Base-by-base conservation (phyloP, 1,140 invertebrate genomes). In the Nymphalis io region DNA sequence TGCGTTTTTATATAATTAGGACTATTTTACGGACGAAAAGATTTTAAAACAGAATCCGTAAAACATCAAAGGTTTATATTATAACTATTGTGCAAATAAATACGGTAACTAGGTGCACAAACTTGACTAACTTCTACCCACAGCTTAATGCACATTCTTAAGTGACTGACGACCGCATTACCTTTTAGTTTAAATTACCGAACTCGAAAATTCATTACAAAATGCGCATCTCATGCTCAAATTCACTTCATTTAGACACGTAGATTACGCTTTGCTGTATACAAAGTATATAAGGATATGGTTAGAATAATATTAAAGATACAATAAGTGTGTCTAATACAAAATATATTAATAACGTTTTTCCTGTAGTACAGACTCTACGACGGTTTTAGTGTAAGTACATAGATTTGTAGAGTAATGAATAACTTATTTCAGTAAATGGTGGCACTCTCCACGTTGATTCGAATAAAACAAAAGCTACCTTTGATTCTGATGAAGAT, bases 401-500 rank as follows among this genome's bases (percentile, higher is more conserved):
- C 33, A 65, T 58, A 65, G 40, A 66, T 64, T 60, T 33, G 42
- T 72, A 72, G 70, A 67, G 64, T 72, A 72, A 72, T 60, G 4
- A 60, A 51, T 67, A 39, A 61, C 74, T 62, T 38, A 53, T 86
- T 86, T 62, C 80, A 88, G 84, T 84, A 16, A 92, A 92, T 61
- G 92, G 90, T 64, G 85, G 83, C 69, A 83, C 83, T 51, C 69
- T 84, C 20, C 85, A 90, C 59, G 86, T 87, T 67, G 90, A 92
- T 75, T 84, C 85, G 8, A 91, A 89, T 68, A 92, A 92, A 75
- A 81, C 82, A 18, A 87, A 92, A 68, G 92, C 91, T 53, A 91
- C 90, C 6, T 92, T 92, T 64, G 92, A 92, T 72, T 92, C 92
- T 0, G 92, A 92, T 65, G 92, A 92, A 82, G 92, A 92, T 55